Conservation (phyloP, 2,113 vertebrate species). For the Hippocampus mohnikei region DNA sequence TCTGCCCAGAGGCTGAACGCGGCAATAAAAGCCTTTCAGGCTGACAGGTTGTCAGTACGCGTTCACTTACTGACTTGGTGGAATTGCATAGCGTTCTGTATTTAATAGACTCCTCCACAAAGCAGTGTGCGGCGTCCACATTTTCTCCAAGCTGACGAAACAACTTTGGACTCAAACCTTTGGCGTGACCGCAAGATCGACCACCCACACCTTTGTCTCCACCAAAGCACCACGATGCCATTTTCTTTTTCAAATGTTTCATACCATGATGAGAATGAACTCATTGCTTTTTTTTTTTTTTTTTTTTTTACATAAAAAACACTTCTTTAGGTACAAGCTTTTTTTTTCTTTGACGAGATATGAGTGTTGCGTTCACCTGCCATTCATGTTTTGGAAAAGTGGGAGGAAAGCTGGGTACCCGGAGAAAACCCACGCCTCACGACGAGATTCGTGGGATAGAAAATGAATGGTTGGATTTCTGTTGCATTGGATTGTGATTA, state of each 20-base stretch:
- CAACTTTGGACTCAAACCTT: slow-evolving; percentile 23
- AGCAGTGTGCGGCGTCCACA: slow-evolving; percentile 24
- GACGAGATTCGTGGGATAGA: no score
- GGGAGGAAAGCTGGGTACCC: no score
- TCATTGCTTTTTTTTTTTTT: background rate
- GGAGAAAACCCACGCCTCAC: no score
- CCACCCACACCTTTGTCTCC: background rate
- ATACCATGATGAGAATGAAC: no score
- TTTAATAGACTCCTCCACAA: slow-evolving; percentile 39
- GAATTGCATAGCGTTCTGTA: slow-evolving; percentile 42
- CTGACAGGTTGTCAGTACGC: slow-evolving; percentile 62
- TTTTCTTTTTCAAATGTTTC: background rate
- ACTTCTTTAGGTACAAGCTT: no score
- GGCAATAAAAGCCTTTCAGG: slow-evolving; percentile 68
- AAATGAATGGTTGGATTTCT: no score
- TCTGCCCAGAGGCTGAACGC: slow-evolving; percentile 64
- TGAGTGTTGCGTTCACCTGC: no score
- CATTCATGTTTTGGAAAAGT: no score
- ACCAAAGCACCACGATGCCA: background rate
- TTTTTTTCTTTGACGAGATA: no score
- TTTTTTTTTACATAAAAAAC: background rate
- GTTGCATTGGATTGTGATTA: no score
- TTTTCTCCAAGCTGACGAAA: slow-evolving; percentile 13
- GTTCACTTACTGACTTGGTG: slow-evolving; percentile 55
- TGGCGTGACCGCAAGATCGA: background rate